phyloP scores from a whole-genome alignment of 2,113 vertebrate genomes.

The Nannobrachium achirus region DNA sequence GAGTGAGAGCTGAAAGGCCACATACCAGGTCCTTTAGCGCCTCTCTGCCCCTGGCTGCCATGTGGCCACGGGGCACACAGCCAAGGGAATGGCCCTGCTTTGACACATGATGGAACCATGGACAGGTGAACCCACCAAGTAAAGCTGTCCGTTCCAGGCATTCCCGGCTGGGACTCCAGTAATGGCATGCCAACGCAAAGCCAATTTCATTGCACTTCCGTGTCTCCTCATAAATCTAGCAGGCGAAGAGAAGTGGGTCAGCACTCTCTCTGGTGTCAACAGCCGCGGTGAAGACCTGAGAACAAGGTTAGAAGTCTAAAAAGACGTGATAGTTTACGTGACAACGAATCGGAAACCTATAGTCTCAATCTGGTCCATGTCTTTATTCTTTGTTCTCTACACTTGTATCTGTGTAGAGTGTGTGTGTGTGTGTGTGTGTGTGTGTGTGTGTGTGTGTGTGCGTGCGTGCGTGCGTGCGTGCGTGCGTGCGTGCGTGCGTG shows the following conservation, averaged over 20 bases:
- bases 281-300: conserved; percentile 36
- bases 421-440: background rate
- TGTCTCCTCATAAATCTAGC: conserved; percentile 29
- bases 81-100: conserved; percentile 38
- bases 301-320: conserved; percentile 12
- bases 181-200: conserved; percentile 28
- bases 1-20: conserved; percentile 24
- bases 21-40: conserved; percentile 14
- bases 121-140: conserved; percentile 68
- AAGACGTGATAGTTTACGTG: background rate
- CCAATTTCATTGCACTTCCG: background rate
- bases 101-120: conserved; percentile 55
- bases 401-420: too few relatives aligned
- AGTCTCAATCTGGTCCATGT: background rate
- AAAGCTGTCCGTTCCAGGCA: conserved; percentile 29
- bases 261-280: conserved; percentile 42
- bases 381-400: background rate
- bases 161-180: conserved; percentile 36
- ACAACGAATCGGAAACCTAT: background rate
- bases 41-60: conserved; percentile 14
- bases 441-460: too few relatives aligned
- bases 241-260: conserved; percentile 2
- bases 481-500: too few relatives aligned
- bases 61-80: conserved; percentile 38
- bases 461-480: too few relatives aligned